These are phyloP conservation scores for Philopotamus ludificatus DNA, from an alignment of 1,140 invertebrate species.

Conservation along the genomic window DNA sequence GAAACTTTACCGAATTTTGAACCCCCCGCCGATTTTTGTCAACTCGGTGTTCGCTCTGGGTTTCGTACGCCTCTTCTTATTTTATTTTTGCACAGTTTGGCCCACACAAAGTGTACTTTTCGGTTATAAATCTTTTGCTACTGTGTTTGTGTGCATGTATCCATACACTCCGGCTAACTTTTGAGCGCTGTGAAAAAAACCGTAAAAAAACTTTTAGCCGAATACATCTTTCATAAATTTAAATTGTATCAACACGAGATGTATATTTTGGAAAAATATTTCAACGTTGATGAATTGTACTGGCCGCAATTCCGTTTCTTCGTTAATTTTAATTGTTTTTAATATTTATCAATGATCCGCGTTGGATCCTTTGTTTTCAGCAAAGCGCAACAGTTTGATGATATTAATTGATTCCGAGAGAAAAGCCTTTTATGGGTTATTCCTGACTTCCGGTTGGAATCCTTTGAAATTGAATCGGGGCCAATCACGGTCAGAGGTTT, in stretches of 20 bases:
- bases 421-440: conserved; percentile 18
- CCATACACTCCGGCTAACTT: too few species aligned
- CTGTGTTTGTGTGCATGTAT: background rate
- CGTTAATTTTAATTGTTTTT: too few species aligned
- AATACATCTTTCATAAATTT: too few species aligned
- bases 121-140: conserved; percentile 5
- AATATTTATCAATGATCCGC: too few species aligned
- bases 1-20: background rate
- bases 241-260: too few species aligned
- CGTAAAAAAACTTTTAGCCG: conserved; percentile 9
- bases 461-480: conserved; percentile 38
- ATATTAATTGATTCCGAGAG: conserved; percentile 33
- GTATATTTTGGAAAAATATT: too few species aligned
- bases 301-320: too few species aligned
- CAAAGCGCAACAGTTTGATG: background rate
- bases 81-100: conserved; percentile 1
- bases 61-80: conserved; percentile 2
- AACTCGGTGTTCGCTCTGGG: background rate
- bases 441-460: conserved; percentile 24
- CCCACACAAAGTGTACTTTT: background rate
- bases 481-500: conserved; percentile 33
- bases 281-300: too few species aligned
- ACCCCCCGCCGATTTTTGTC: background rate
- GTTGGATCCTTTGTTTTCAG: background rate
- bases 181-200: too few species aligned